Conservation (phyloP, 37 sponge, comb jelly and placozoan species). For the Bolinopsis microptera region DNA sequence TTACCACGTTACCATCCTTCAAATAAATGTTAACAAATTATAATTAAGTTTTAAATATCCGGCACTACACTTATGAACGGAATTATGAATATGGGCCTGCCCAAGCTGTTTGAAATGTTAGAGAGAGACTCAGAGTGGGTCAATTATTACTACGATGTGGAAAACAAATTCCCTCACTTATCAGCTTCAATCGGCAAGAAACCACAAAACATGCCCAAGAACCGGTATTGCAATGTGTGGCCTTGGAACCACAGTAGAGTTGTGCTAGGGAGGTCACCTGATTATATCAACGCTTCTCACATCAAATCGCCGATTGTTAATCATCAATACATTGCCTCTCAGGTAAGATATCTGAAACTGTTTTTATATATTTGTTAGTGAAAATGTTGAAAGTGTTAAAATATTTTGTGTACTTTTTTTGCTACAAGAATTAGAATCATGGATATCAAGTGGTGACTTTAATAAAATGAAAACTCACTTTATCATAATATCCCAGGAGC, state of each 20-base stretch:
- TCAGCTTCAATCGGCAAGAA: background rate
- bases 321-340: background rate
- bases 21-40: too few relatives aligned
- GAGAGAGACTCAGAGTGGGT: background rate
- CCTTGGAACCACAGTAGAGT: conserved; percentile 4
- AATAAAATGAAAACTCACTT: background rate
- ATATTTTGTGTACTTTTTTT: too few relatives aligned
- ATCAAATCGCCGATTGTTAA: background rate
- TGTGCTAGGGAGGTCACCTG: background rate
- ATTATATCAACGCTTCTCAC: conserved; percentile 52
- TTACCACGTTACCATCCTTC: too few relatives aligned
- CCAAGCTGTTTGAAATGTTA: background rate
- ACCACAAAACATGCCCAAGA: conserved; percentile 28
- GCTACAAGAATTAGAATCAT: too few relatives aligned
- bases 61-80: background rate
- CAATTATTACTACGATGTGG: background rate
- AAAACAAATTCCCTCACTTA: background rate
- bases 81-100: background rate
- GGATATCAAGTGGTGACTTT: too few relatives aligned
- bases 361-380: background rate
- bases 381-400: background rate
- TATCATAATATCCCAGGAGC: background rate
- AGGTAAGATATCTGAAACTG: conserved; percentile 13
- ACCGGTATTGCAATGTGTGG: conserved; percentile 62
- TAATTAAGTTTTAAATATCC: too few relatives aligned